Evolutionary conservation across 2,888 invertebrate genomes (phyloP).

Genomic region (Ennomos erosarius): DNA sequence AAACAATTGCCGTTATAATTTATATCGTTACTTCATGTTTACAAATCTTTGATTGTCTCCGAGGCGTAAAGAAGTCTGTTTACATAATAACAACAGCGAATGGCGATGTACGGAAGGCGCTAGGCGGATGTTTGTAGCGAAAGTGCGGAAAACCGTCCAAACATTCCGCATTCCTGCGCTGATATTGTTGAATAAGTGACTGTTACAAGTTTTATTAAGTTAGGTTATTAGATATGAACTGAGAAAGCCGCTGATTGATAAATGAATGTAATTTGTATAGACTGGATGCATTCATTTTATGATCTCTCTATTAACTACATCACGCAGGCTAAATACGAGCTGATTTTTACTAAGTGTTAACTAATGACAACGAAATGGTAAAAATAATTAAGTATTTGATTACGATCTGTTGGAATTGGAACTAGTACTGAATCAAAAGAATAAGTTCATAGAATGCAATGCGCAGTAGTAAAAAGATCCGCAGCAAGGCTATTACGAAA

Average conservation of each 20-base stretch:
- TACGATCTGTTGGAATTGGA: too few relatives aligned
- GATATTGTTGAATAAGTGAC: slow-evolving; percentile 38
- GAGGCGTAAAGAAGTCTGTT: slow-evolving; percentile 56
- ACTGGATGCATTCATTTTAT: too few relatives aligned
- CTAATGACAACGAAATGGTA: too few relatives aligned
- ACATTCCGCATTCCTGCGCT: slow-evolving; percentile 76
- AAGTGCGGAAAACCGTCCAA: slow-evolving; percentile 75
- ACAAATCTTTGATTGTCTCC: slow-evolving; percentile 52
- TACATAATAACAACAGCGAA: slow-evolving; percentile 67
- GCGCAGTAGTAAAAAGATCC: background rate
- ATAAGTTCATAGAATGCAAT: too few relatives aligned
- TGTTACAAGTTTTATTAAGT: slow-evolving; percentile 30
- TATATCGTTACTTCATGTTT: slow-evolving; percentile 50
- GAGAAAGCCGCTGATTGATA: background rate
- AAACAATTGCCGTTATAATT: slow-evolving; percentile 47
- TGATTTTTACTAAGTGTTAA: background rate
- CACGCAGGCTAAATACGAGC: background rate
- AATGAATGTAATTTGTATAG: too few relatives aligned
- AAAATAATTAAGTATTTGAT: too few relatives aligned
- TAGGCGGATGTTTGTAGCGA: slow-evolving; percentile 75
- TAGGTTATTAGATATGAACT: slow-evolving; percentile 27
- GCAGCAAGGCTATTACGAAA: background rate
- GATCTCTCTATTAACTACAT: too few relatives aligned
- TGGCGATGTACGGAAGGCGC: slow-evolving; percentile 58
- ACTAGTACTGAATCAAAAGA: too few relatives aligned